Evolutionary conservation across 2,113 vertebrate species (phyloP).

Genomic region (Hypanus sabinus): DNA sequence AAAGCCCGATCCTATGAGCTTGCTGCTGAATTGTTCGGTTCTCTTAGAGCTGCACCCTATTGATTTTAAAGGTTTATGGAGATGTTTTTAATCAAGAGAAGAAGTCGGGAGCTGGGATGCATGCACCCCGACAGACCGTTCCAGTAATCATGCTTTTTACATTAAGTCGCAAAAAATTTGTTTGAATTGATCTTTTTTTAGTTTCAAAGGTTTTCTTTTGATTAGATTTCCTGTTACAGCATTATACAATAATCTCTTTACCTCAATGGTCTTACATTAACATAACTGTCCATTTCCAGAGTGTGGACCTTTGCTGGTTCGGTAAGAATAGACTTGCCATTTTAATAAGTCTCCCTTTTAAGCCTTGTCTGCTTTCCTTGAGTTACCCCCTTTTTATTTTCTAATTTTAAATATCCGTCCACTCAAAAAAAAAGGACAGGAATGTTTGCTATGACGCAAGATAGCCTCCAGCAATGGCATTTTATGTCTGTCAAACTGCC

Average conservation of each 20-base stretch:
- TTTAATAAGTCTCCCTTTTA: not conserved
- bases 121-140: not conserved
- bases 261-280: not conserved
- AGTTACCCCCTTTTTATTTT: not conserved
- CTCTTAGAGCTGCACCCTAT: conserved; percentile 23
- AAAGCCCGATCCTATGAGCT: not conserved
- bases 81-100: conserved; percentile 34
- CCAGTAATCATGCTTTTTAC: conserved; percentile 30
- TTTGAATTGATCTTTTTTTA: conserved; percentile 34
- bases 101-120: not conserved
- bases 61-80: conserved; percentile 38
- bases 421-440: not conserved
- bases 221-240: conserved; percentile 30
- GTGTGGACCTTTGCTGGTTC: not conserved
- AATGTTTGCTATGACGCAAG: not conserved
- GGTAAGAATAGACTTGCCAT: not conserved
- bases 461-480: not conserved
- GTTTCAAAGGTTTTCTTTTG: conserved; percentile 25
- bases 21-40: not conserved
- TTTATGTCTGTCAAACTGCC: not conserved
- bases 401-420: not conserved
- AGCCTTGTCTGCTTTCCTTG: not conserved
- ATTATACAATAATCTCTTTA: conserved; percentile 21
- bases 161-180: conserved; percentile 25
- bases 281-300: not conserved